These are phyloP conservation scores for Hololepta plana DNA, from an alignment of 2,888 invertebrate species.

Conservation along the genomic window DNA sequence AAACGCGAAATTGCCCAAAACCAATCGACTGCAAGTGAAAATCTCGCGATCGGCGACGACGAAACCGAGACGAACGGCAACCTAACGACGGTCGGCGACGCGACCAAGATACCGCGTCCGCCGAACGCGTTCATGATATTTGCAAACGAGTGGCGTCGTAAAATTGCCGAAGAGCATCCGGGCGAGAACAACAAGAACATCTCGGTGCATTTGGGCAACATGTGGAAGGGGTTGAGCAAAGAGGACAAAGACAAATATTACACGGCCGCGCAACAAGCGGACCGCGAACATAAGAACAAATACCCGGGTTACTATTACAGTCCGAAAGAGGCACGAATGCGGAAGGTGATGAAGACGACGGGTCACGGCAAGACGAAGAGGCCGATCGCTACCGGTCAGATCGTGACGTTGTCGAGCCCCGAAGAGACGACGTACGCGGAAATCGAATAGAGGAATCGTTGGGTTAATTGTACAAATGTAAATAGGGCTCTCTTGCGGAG, in stretches of 20 bases:
- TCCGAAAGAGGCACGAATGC: slow-evolving; percentile 24
- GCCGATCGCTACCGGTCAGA: slow-evolving; percentile 10
- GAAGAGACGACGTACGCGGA: too few relatives aligned
- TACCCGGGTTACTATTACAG: slow-evolving; percentile 25
- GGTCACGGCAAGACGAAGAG: too few relatives aligned
- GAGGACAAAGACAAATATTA: slow-evolving; percentile 27
- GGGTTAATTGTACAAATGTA: too few relatives aligned
- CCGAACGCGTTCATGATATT: slow-evolving; percentile 35
- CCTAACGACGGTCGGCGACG: slow-evolving; percentile 10
- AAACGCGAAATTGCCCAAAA: too few relatives aligned
- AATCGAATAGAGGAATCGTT: too few relatives aligned
- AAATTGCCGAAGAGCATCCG: slow-evolving; percentile 27
- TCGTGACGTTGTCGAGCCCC: slow-evolving; percentile 12
- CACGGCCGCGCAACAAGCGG: slow-evolving; percentile 23
- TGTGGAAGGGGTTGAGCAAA: slow-evolving; percentile 29
- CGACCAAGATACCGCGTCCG: slow-evolving; percentile 27
- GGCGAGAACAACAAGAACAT: slow-evolving; percentile 31
- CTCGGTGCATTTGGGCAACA: slow-evolving; percentile 28
- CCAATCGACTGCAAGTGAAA: too few relatives aligned
- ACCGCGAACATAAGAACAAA: slow-evolving; percentile 27
- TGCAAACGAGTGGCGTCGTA: slow-evolving; percentile 30
- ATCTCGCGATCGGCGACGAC: too few relatives aligned
- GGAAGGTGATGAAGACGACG: too few relatives aligned
- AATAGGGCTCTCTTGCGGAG: too few relatives aligned
- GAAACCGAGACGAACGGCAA: too few relatives aligned